These are phyloP conservation scores for Enteromius paludinosus DNA, from an alignment of 2,797 vertebrate genomes.

Conservation along the genomic window DNA sequence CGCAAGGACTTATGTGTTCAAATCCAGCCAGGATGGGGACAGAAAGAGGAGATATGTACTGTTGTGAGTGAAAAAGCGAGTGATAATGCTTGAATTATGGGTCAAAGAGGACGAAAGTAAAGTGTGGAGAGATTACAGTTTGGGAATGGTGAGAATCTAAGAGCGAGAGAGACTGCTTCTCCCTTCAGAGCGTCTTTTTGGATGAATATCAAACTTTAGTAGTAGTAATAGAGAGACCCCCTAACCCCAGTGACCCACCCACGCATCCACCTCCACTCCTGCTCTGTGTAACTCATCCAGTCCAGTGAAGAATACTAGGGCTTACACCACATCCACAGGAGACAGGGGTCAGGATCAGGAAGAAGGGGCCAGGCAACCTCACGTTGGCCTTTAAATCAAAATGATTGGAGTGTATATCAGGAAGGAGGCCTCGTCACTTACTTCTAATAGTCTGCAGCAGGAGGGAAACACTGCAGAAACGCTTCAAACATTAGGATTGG, in stretches of 20 bases:
- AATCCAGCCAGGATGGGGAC: conserved; percentile 10
- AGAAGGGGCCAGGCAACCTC: conserved; percentile 58
- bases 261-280: conserved; percentile 48
- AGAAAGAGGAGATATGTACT: conserved; percentile 31
- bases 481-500: conserved; percentile 31
- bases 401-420: conserved; percentile 62
- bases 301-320: conserved; percentile 44
- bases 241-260: conserved; percentile 51
- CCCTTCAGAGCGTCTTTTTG: conserved; percentile 58
- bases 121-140: conserved; percentile 19
- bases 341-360: conserved; percentile 33
- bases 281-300: conserved; percentile 68
- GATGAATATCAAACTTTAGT: conserved; percentile 63
- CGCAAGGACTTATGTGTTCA: conserved; percentile 39
- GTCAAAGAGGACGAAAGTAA: background rate
- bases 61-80: conserved; percentile 57
- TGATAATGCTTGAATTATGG: conserved; percentile 48
- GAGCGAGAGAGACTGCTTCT: conserved; percentile 54
- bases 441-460: conserved; percentile 64
- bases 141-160: conserved; percentile 3
- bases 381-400: conserved; percentile 70
- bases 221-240: conserved; percentile 54
- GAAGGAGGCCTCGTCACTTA: conserved; percentile 43
- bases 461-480: conserved; percentile 35
- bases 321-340: conserved; percentile 51